Base-by-base conservation (phyloP, 37 sponge, comb jelly and placozoan species). In the Tethya wilhelma region DNA sequence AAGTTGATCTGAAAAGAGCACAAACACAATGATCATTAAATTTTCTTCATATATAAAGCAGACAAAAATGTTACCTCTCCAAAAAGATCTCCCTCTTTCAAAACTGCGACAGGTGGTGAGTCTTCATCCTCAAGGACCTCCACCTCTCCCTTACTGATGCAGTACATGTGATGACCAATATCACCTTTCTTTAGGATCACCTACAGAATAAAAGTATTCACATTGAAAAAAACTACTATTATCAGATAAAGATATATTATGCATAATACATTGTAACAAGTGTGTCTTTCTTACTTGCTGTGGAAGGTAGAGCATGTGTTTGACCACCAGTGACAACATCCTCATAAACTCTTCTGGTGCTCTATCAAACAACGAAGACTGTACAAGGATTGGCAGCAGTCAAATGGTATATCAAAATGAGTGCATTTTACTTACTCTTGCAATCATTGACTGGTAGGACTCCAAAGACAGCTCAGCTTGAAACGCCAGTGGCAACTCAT, bases 181-280 rank as follows among this genome's bases (percentile, higher is more conserved):
- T 86, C 90, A 73, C 90, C 90, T 58, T 83, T 83, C 26, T 53
- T 77, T 3, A 90, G 42, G 41, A 94, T 90, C 39, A 90, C 71
- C 73, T 81, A 49, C 1, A 44, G 9, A 39, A 41, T 4, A 67
- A 4, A 37, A 36, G n/a, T n/a, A n/a, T n/a, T n/a, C n/a, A n/a
- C n/a, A n/a, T n/a, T n/a, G n/a, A n/a, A n/a, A n/a, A n/a, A n/a
- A n/a, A n/a, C n/a, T n/a, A n/a, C n/a, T n/a, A n/a, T n/a, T n/a
- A n/a, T n/a, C n/a, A n/a, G n/a, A n/a, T n/a, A n/a, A n/a, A n/a
- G n/a, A n/a, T n/a, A n/a, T n/a, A n/a, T n/a, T n/a, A n/a, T n/a
- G n/a, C n/a, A n/a, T n/a, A n/a, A n/a, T n/a, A n/a, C n/a, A n/a
- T n/a, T n/a, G n/a, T n/a, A n/a, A n/a, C n/a, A 43, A 42, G 14